Evolutionary conservation across 2,888 invertebrate genomes (phyloP), one percentile per base, ranked within the genome.

Genomic region (Euspilapteryx auroguttella): DNA sequence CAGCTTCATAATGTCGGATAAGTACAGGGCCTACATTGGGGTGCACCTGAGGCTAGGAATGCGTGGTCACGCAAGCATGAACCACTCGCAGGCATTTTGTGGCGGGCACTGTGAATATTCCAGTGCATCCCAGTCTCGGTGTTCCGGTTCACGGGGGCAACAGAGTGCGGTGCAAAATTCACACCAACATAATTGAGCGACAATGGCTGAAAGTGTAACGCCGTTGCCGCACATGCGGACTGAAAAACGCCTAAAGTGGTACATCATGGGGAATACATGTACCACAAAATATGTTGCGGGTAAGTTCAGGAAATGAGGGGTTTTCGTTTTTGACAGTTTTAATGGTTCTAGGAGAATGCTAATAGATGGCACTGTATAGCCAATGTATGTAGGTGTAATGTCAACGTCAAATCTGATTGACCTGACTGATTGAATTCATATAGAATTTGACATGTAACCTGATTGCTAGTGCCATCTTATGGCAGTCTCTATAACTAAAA

Each of bases 181-280:
- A 29, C 21, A 29, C 29, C 3, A 29, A 29, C 14, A 29, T 21
- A 3, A 13, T 29, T 6, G 25, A 29, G 8, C 21, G 29, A 7
- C 29, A 29, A 10, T 29, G 21, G 26, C 17, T 25, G 3, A 22
- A 30, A n/a, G 12, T 30, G 10, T 26, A 26, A 14, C 26, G 26
- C 12, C 30, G 26, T 12, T 23, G 25, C 20, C 25, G 30, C 15
- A 22, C 30, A n/a, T 26, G 26, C 22, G 8, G 21, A 26, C 22
- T 10, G 11, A 22, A 12, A 14, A 13, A 12, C 23, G 21, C 13
- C 24, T 29, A 8, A 17, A 17, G 8, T 17, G 17, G 17, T 17
- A 17, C 17, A 17, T 17, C 5, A n/a, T n/a, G 17, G 17, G 5
- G 17, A 17, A 17, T 17, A 17, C 8, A 17, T 17, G 17, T 17